These are phyloP conservation scores for Elegia similella DNA, from an alignment of 2,888 invertebrate species.

Conservation along the genomic window DNA sequence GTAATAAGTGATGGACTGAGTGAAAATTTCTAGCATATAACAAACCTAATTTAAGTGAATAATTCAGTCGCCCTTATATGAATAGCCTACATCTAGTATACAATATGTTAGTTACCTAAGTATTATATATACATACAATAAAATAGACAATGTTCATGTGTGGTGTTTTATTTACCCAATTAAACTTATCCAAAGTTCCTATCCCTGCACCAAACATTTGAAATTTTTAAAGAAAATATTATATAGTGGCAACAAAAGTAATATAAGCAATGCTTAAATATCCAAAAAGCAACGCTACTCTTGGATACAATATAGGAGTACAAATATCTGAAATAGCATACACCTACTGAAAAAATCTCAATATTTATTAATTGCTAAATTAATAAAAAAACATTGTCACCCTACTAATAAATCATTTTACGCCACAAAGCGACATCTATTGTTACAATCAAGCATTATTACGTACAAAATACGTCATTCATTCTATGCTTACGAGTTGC, in stretches of 20 bases:
- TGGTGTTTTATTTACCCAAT: constrained; percentile 50
- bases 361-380: too few species aligned
- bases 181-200: background rate
- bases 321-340: too few species aligned
- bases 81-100: constrained; percentile 54
- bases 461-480: background rate
- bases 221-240: too few species aligned
- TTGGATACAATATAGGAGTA: too few species aligned
- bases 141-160: constrained; percentile 74
- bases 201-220: too few species aligned
- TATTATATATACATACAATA: constrained; percentile 73
- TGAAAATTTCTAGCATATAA: constrained; percentile 37
- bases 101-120: constrained; percentile 56
- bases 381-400: too few species aligned
- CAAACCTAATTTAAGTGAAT: constrained; percentile 36
- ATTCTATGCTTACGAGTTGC: background rate
- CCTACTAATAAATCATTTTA: too few species aligned
- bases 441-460: background rate
- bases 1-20: constrained; percentile 57
- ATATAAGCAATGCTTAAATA: too few species aligned
- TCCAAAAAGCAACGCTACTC: too few species aligned
- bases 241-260: too few species aligned
- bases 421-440: background rate
- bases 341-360: too few species aligned
- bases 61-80: constrained; percentile 40